Conservation (phyloP, 2,113 vertebrate species). For the Nothocercus julius region DNA sequence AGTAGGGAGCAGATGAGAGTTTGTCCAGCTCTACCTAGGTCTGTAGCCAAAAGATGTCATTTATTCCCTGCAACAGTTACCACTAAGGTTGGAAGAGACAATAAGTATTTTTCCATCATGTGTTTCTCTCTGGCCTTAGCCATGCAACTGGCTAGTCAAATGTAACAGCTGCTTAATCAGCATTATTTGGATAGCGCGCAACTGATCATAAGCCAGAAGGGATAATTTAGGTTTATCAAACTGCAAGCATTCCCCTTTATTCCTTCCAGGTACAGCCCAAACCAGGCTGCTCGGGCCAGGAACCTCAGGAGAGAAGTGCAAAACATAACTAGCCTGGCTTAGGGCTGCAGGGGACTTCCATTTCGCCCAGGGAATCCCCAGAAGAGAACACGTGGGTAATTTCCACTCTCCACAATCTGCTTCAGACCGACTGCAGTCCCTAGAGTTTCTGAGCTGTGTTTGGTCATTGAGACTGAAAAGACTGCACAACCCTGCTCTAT, state of each 20-base stretch:
- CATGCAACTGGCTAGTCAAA: too few relatives aligned
- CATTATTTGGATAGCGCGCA: neutral
- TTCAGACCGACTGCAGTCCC: neutral
- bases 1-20: neutral
- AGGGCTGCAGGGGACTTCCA: neutral
- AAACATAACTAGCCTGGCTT: neutral
- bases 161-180: neutral
- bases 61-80: neutral
- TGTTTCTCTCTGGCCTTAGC: neutral
- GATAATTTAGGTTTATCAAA: slow-evolving; percentile 14
- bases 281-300: neutral
- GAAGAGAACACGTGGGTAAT: neutral
- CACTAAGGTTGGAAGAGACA: neutral
- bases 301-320: neutral
- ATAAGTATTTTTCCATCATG: neutral
- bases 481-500: neutral
- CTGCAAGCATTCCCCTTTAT: neutral
- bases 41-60: neutral
- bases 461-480: neutral
- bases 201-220: neutral
- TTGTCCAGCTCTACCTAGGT: neutral
- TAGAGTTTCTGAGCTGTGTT: neutral
- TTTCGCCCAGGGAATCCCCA: slow-evolving; percentile 9
- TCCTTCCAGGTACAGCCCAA: neutral
- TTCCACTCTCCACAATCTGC: neutral